Evolutionary conservation across 2,888 invertebrate genomes (phyloP), one percentile per base, ranked within the genome.

Genomic region (Ctena decussata): DNA sequence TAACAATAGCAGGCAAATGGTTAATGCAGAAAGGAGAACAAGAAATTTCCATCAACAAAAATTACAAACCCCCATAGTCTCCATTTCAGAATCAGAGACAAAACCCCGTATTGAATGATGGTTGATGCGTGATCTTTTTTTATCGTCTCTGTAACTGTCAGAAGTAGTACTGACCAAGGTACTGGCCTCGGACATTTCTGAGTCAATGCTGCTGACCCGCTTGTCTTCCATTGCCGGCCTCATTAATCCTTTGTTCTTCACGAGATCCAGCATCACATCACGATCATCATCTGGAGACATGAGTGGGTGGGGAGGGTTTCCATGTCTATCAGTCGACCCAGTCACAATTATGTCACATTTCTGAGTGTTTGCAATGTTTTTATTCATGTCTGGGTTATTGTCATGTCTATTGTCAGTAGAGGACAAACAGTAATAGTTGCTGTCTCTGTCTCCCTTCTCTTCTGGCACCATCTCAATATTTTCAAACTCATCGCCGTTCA

Each of bases 71-170:
- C 98, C 98, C 96, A 97, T 97, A 96, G 98, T 97, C 96, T 98
- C 98, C 95, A 98, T 98, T 97, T 99, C 99, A 95, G 98, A 98
- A 96, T 99, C 99, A 93, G 98, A 99, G 94, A 98, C 98, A 93
- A 98, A 98, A 93, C 98, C 98, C 95, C 98, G 97, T 78, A 96
- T 95, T 80, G 95, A 94, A 93, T 98, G 97, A 96, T 97, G 97
- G 94, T 97, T 97, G 96, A 95, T 94, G 27, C 93, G 86, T 5
- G 92, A 86, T 39, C 90, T 89, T 78, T 90, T 90, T 76, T 91
- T 88, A 12, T 82, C 83, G 6, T 91, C 91, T 39, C 93, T 93
- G 27, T 82, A 85, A 53, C 78, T 71, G 78, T 94, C 94, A 18
- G 94, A 94, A 76, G 92, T 90, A 0, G 93, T 92, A 93, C 94